Evolutionary conservation across 2,113 vertebrate species (phyloP), one percentile per base, ranked within the genome.

Genomic region (Ibidorhyncha struthersii): DNA sequence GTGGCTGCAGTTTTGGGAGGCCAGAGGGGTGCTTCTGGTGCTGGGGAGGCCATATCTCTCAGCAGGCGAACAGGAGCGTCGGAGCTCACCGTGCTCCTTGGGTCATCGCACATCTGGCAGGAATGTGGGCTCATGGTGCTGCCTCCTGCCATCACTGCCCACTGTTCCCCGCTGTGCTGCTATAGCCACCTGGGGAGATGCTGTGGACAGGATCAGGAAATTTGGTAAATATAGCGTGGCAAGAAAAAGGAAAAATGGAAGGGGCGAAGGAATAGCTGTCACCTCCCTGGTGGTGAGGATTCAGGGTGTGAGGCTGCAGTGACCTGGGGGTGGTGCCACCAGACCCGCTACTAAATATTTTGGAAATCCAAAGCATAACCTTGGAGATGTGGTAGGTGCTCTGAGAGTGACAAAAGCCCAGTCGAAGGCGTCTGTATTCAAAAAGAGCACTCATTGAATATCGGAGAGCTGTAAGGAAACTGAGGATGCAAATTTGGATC

Each of bases 21-120:
- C 41, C 17, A 5, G n/a, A 78, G 25, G 4, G 8, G 2, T 43
- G 50, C 12, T 81, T 23, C 32, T 86, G 27, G 6, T 91, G 67
- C 71, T 47, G 36, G 7, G 38, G 45, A 66, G 13, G 14, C 45
- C 10, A 22, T 17, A 1, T 40, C 14, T 72, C 32, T 61, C 8
- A 8, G 10, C 5, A 6, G n/a, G 25, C 8, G 10, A 74, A 38
- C 30, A 27, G 67, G 32, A 52, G 27, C 2, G 1, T 41, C 0
- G 0, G 38, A 41, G 65, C 41, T 81, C 3, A 0, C 38, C 11
- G 22, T 1, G 3, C 25, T 58, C 3, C 32, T 53, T 3, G 3
- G 50, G 16, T 27, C 0, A 1, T 59, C 74, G 6, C 15, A 23
- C 1, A 0, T 25, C 29, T 0, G 3, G 41, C 40, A 16, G 50